phyloP scores from a whole-genome alignment of 2,113 vertebrate species.

The Catagonus wagneri region DNA sequence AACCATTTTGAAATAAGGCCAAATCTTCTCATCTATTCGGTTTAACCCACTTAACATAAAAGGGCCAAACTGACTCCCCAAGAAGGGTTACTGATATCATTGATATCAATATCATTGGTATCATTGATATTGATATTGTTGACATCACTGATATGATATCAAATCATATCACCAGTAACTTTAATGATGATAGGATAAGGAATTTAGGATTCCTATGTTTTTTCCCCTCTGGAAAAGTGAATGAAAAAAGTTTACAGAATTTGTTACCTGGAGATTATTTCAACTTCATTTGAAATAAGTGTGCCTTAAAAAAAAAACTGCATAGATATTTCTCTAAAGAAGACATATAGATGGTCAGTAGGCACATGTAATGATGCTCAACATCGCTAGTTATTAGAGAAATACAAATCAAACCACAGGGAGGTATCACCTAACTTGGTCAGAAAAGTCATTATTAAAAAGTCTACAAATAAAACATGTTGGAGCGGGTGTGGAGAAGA shows the following conservation, averaged over 20 bases:
- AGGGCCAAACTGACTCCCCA: conserved; percentile 28
- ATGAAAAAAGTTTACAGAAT: neutral
- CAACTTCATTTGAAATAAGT: neutral
- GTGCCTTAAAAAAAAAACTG: neutral
- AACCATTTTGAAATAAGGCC: conserved; percentile 11
- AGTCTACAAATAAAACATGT: no score
- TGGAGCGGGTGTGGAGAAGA: no score
- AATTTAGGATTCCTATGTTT: neutral
- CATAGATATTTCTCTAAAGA: no score
- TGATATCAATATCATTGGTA: no score
- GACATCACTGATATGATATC: neutral
- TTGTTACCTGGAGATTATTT: neutral
- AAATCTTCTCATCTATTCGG: neutral
- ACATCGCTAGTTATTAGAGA: no score
- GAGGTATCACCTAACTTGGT: no score
- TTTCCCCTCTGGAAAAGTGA: neutral
- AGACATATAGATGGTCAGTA: no score
- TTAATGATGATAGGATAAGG: neutral
- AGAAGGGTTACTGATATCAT: neutral
- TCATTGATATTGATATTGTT: no score
- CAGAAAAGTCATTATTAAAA: no score
- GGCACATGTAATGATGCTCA: no score
- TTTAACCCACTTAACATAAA: conserved; percentile 49
- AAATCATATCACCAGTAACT: neutral
- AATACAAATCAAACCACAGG: no score